Evolutionary conservation across 1,140 invertebrate species (phyloP).

Genomic region (Octopus sinensis): DNA sequence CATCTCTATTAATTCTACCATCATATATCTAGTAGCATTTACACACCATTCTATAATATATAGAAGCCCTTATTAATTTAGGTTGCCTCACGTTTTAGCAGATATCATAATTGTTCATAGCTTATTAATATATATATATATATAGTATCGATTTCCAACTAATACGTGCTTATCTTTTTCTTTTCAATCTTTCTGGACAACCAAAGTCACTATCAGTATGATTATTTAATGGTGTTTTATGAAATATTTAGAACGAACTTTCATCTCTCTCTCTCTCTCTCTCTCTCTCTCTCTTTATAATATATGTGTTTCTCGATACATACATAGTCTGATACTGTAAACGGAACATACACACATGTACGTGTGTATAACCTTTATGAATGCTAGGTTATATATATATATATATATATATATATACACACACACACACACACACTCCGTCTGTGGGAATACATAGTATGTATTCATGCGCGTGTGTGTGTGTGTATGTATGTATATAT

Average conservation of each 20-base stretch:
- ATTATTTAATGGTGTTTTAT: neutral
- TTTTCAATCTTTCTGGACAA: too few relatives aligned
- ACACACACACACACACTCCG: neutral
- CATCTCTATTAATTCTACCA: too few relatives aligned
- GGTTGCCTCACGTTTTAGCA: too few relatives aligned
- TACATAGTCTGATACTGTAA: neutral
- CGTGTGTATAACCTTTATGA: neutral
- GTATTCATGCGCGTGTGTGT: neutral
- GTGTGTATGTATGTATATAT: neutral
- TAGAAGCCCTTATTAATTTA: too few relatives aligned
- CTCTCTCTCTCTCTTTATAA: neutral
- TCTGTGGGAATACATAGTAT: neutral
- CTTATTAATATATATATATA: too few relatives aligned
- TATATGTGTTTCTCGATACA: neutral
- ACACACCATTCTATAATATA: too few relatives aligned
- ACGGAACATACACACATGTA: neutral
- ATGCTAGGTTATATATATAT: neutral
- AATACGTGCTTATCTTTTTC: too few relatives aligned
- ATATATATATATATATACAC: neutral
- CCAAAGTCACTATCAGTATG: neutral
- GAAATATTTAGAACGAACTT: neutral
- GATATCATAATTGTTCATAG: too few relatives aligned
- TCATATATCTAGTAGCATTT: too few relatives aligned
- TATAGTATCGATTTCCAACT: too few relatives aligned
- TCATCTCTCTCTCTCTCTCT: neutral